phyloP scores from a whole-genome alignment of 1,140 invertebrate species.

The Paramacrobiotus metropolitanus region DNA sequence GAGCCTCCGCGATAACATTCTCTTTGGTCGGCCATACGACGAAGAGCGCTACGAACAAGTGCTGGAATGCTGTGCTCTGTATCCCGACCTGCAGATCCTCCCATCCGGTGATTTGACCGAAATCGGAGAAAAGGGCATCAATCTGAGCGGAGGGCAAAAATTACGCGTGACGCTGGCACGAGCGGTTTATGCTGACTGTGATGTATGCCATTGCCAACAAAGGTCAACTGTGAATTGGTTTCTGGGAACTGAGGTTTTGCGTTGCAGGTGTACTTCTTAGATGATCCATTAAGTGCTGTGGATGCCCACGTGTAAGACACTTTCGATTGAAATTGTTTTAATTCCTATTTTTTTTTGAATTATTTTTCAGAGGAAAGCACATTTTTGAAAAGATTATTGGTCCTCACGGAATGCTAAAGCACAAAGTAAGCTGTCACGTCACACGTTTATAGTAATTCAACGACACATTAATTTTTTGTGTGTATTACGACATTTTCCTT shows the following conservation, averaged over 20 bases:
- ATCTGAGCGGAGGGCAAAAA: constrained; percentile 11
- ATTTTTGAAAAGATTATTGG: constrained; percentile 78
- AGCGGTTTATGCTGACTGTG: constrained; percentile 8
- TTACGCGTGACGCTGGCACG: constrained; percentile 9
- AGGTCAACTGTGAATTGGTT: background rate
- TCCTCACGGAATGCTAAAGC: constrained; percentile 46
- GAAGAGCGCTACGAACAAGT: constrained; percentile 39
- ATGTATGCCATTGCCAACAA: background rate
- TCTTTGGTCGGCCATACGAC: constrained; percentile 46
- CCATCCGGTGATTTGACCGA: constrained; percentile 7
- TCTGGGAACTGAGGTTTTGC: background rate
- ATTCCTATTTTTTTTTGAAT: too few species aligned
- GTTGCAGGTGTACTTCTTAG: constrained; percentile 37
- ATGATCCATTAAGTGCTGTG: constrained; percentile 19
- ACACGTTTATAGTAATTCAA: background rate
- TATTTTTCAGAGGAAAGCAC: constrained; percentile 45
- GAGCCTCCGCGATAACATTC: constrained; percentile 60
- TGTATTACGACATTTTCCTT: too few species aligned
- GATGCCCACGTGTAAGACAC: constrained; percentile 7
- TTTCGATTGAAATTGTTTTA: too few species aligned
- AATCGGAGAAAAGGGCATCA: constrained; percentile 1
- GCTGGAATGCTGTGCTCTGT: constrained; percentile 14
- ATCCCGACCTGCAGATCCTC: constrained; percentile 13
- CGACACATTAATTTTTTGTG: too few species aligned
- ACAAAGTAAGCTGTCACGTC: too few species aligned